phyloP scores from a whole-genome alignment of 2,797 vertebrate species.

The Protonibea diacanthus region DNA sequence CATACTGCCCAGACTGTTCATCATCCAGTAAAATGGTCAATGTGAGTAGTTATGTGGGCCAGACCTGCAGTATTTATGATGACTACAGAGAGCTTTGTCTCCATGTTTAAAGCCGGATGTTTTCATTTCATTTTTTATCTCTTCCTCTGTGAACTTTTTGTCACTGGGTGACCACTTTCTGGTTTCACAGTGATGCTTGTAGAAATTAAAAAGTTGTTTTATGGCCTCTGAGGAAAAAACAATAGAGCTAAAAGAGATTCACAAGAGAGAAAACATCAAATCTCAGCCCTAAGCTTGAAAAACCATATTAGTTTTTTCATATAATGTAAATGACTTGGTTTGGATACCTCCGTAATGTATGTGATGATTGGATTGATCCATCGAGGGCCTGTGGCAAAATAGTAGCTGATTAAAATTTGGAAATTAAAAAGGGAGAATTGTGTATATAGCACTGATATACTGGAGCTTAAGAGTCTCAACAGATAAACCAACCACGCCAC shows the following conservation, averaged over 20 bases:
- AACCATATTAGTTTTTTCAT: conserved; percentile 49
- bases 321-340: conserved; percentile 59
- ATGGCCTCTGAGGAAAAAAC: conserved; percentile 43
- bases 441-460: conserved; percentile 25
- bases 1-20: conserved; percentile 4
- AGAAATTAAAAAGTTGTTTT: conserved; percentile 50
- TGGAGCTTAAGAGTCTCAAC: conserved; percentile 31
- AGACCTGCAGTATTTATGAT: background rate
- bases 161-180: conserved; percentile 8
- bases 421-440: conserved; percentile 63
- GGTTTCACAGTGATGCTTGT: conserved; percentile 17
- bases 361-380: conserved; percentile 70
- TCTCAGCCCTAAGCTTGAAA: conserved; percentile 42
- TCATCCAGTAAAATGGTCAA: conserved; percentile 16
- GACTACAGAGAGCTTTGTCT: background rate
- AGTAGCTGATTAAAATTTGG: conserved; percentile 65
- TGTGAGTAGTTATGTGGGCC: background rate
- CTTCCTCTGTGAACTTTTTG: conserved; percentile 3
- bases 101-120: background rate
- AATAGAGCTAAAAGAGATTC: conserved; percentile 30
- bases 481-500: conserved; percentile 20
- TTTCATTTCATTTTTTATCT: background rate
- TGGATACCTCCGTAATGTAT: conserved; percentile 39
- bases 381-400: conserved; percentile 57
- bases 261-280: conserved; percentile 17